Percentiles rank a stretch among this genome's conserved stretches.
These are phyloP conservation scores for Atractosteus spatula DNA, from an alignment of 2,113 vertebrate species.

Conservation along the genomic window DNA sequence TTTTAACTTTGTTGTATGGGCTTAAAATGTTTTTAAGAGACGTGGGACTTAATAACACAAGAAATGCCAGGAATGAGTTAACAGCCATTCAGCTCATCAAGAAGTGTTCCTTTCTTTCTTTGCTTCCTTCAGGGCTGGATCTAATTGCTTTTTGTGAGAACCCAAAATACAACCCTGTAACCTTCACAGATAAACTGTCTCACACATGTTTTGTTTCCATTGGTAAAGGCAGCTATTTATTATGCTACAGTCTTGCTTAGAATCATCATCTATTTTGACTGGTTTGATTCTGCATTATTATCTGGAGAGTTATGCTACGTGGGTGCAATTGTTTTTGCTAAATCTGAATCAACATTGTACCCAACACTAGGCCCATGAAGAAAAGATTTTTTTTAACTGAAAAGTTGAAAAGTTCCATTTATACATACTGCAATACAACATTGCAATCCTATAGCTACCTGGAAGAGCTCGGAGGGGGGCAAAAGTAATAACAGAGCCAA, in stretches of 20 bases:
- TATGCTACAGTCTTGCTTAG: not conserved
- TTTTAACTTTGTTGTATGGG: too few relatives aligned
- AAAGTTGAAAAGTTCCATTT: too few relatives aligned
- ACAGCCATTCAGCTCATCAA: not conserved
- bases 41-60: conserved; percentile 7
- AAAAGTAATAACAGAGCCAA: too few relatives aligned
- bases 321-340: too few relatives aligned
- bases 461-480: too few relatives aligned
- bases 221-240: not conserved
- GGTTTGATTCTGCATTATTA: not conserved
- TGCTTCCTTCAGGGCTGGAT: not conserved
- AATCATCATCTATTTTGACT: not conserved
- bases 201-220: conserved; percentile 6
- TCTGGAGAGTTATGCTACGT: not conserved
- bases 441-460: too few relatives aligned
- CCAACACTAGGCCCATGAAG: too few relatives aligned
- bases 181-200: not conserved
- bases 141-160: conserved; percentile 8
- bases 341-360: too few relatives aligned
- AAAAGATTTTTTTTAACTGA: too few relatives aligned
- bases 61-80: conserved; percentile 8
- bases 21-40: not conserved
- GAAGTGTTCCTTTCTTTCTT: not conserved
- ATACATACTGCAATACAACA: too few relatives aligned
- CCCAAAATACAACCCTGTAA: not conserved